Evolutionary conservation across 2,888 invertebrate species (phyloP), one percentile per base, ranked within the genome.

Genomic region (Lumbricus terrestris): DNA sequence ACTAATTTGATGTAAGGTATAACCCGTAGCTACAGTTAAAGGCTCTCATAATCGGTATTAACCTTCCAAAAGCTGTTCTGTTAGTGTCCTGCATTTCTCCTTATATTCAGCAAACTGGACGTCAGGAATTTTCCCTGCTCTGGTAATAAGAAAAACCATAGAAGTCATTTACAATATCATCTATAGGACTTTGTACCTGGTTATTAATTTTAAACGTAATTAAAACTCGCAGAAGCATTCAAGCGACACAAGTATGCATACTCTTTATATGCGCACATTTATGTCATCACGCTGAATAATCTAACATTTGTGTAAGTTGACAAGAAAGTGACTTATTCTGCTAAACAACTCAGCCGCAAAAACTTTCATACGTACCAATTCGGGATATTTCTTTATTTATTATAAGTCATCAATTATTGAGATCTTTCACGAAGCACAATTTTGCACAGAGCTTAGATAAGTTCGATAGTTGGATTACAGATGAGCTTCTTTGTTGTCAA

Each of bases 21-120:
- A 18, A 47, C 18, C 13, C n/a, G n/a, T n/a, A n/a, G n/a, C n/a
- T n/a, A n/a, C n/a, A 18, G 18, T 18, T 29, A 11, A 54, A 29
- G 0, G 54, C 29, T 69, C 8, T 69, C 8, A 2, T 16, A n/a
- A 3, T 5, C 1, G 13, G 29, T 15, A 35, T 5, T 18, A 85
- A 85, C 85, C 85, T 85, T 85, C 85, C 85, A 85, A 23, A 35
- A 85, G 85, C 85, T 37, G 85, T 35, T 85, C 37, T 34, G 85
- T 85, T 37, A 35, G 23, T 0, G 18, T 37, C n/a, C 23, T 85
- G 85, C 85, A 85, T 85, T 85, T 34, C 37, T 85, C 35, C 35
- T 85, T 33, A 35, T 85, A 85, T 35, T 34, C 85, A 23, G 35
- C 37, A 34, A n/a, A 85, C 35, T 85, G 85, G 23, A 37, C 35